These are phyloP conservation scores for Diglossa cyanea DNA, from an alignment of 2,797 vertebrate species.

Conservation along the genomic window DNA sequence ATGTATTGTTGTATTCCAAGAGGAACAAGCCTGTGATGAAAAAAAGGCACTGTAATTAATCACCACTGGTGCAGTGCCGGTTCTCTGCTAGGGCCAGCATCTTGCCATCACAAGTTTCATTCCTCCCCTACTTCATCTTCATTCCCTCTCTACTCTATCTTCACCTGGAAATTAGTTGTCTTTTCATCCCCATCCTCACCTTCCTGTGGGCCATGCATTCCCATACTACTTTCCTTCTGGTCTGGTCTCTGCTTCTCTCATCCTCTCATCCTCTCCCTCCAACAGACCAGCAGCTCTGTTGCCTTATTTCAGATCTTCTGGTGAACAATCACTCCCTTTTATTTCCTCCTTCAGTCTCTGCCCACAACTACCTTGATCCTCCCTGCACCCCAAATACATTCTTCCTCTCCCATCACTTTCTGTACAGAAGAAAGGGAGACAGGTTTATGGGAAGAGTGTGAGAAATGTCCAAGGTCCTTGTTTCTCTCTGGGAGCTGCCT, in stretches of 20 bases:
- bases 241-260: background rate
- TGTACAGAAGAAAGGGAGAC: background rate
- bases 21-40: background rate
- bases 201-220: background rate
- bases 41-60: background rate
- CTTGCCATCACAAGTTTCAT: background rate
- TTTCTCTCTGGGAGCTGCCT: background rate
- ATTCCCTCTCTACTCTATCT: background rate
- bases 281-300: background rate
- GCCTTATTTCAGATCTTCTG: background rate
- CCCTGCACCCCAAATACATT: background rate
- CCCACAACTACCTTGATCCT: background rate
- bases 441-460: background rate
- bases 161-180: background rate
- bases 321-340: background rate
- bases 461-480: background rate
- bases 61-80: background rate
- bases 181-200: background rate
- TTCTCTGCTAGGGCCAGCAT: background rate
- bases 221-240: background rate
- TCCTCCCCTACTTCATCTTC: background rate
- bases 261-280: background rate
- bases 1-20: background rate
- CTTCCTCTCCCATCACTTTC: background rate
- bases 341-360: background rate